A percentile compares a stretch with the other conserved stretches of the same genome.
Conservation (phyloP, 2,888 invertebrate species). For the Philereme transversata region DNA sequence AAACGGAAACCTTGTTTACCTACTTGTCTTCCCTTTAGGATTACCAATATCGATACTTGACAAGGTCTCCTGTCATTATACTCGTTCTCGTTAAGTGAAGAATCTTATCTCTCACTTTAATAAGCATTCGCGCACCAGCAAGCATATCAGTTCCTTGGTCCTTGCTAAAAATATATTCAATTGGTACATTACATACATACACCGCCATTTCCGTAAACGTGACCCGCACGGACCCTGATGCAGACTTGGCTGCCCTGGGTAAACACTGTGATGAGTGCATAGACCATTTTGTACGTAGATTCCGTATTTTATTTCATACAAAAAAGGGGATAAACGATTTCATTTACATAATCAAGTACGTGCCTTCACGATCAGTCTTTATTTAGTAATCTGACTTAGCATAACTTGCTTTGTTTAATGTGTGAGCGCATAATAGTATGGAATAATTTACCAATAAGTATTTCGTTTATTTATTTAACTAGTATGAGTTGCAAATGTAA, state of each 20-base stretch:
- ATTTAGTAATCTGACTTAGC: slow-evolving; percentile 54
- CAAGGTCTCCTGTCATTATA: slow-evolving; percentile 67
- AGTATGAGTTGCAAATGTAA: slow-evolving; percentile 36
- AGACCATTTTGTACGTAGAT: slow-evolving; percentile 40
- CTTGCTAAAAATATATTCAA: slow-evolving; percentile 62
- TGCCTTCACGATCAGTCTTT: slow-evolving; percentile 61
- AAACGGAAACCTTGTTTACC: slow-evolving; percentile 74
- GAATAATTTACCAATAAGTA: slow-evolving; percentile 68
- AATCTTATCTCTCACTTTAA: slow-evolving; percentile 60
- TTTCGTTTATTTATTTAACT: slow-evolving; percentile 43
- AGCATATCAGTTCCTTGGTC: slow-evolving; percentile 48
- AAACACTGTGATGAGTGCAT: slow-evolving; percentile 58
- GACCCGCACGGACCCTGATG: slow-evolving; percentile 50
- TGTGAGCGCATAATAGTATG: slow-evolving; percentile 47
- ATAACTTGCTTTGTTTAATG: slow-evolving; percentile 49
- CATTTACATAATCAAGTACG: slow-evolving; percentile 68
- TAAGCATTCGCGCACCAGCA: slow-evolving; percentile 48
- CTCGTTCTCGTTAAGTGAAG: slow-evolving; percentile 54
- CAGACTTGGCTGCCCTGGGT: slow-evolving; percentile 44
- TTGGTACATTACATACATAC: slow-evolving; percentile 32
- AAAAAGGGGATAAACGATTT: slow-evolving; percentile 69
- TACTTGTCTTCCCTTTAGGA: slow-evolving; percentile 77
- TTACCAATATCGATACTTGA: slow-evolving; percentile 62
- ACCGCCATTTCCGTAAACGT: slow-evolving; percentile 67
- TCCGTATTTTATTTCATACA: slow-evolving; percentile 54